Conservation (phyloP, 1,140 invertebrate species). For the Bombus soroeensis region DNA sequence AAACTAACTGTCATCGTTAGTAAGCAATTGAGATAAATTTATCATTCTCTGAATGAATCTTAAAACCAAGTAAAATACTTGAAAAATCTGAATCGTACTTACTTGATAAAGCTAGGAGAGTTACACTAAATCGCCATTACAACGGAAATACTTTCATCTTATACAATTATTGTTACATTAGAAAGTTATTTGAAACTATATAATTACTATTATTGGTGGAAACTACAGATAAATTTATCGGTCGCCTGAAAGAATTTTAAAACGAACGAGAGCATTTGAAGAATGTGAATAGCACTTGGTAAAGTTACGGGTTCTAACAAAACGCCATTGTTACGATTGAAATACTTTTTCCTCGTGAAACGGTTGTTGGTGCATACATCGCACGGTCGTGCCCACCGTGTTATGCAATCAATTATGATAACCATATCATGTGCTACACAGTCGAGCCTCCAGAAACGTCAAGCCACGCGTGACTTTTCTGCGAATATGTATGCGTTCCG, state of each 20-base stretch:
- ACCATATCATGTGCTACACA: slow-evolving; percentile 42
- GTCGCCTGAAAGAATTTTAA: neutral
- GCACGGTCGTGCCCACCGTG: slow-evolving; percentile 33
- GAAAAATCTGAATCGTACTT: neutral
- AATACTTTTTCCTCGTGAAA: slow-evolving; percentile 42
- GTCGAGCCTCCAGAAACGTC: slow-evolving; percentile 65
- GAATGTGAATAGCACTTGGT: neutral
- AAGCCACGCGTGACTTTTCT: slow-evolving; percentile 8
- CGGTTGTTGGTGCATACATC: slow-evolving; percentile 36
- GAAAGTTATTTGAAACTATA: too few relatives aligned
- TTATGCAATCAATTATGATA: slow-evolving; percentile 65
- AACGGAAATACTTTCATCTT: neutral
- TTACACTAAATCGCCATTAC: neutral
- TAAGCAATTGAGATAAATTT: neutral
- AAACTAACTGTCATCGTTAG: neutral
- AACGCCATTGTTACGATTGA: slow-evolving; percentile 12
- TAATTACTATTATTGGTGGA: neutral
- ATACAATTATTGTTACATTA: too few relatives aligned
- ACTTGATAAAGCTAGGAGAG: neutral
- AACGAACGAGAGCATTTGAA: neutral
- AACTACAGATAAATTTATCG: neutral
- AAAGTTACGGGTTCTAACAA: neutral
- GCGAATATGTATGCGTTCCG: neutral
- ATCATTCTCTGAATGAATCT: neutral
- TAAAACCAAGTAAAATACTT: neutral